These are phyloP conservation scores for Anoplopoma fimbria DNA, from an alignment of 2,113 vertebrate genomes.

Conservation along the genomic window DNA sequence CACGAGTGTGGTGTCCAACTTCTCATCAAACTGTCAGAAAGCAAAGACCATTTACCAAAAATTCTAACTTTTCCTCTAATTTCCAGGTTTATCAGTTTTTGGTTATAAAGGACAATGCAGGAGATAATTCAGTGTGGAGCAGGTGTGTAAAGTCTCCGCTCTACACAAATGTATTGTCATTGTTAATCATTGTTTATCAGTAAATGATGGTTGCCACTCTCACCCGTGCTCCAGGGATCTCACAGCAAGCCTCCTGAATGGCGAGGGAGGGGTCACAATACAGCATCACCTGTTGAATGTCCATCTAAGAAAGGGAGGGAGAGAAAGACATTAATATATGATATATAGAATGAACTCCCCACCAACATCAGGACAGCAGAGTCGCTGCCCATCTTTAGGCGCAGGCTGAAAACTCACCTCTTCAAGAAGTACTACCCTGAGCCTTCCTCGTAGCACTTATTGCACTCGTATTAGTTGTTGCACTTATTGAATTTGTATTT, in stretches of 20 bases:
- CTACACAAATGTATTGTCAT: background rate
- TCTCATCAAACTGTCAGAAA: background rate
- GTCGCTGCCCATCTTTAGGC: too few species aligned
- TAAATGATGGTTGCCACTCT: constrained; percentile 59
- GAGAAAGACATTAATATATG: background rate
- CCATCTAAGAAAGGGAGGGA: constrained; percentile 83
- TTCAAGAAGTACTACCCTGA: too few species aligned
- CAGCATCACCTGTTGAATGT: constrained; percentile 92
- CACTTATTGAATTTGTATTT: too few species aligned
- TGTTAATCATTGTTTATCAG: background rate
- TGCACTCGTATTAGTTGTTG: too few species aligned
- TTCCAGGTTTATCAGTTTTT: background rate
- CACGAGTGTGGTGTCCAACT: background rate
- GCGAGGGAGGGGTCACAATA: constrained; percentile 91
- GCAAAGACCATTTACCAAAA: background rate
- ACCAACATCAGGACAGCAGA: too few species aligned
- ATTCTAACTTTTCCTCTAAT: background rate
- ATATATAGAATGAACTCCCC: too few species aligned
- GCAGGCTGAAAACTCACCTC: too few species aligned
- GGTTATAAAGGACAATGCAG: too few species aligned
- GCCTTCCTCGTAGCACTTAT: too few species aligned
- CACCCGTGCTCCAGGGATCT: constrained; percentile 90
- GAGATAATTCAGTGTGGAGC: background rate
- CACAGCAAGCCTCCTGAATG: constrained; percentile 92
- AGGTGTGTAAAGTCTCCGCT: background rate